Conservation (phyloP, 2,797 vertebrate genomes). For the Monodelphis domestica region DNA sequence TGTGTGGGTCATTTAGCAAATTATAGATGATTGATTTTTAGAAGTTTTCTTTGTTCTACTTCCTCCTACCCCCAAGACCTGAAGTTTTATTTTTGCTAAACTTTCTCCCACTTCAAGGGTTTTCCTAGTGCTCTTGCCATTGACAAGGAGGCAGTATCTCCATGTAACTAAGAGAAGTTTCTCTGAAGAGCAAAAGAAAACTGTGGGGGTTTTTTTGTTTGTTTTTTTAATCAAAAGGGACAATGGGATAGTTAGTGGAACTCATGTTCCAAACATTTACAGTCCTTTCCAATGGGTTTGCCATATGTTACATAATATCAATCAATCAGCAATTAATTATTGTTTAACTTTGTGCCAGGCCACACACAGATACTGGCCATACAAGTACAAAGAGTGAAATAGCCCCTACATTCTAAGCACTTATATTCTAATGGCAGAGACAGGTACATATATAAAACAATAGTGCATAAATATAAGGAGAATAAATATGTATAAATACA, state of each 20-base stretch:
- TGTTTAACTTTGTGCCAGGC: neutral
- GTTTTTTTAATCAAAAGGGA: neutral
- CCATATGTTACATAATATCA: neutral
- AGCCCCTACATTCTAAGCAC: neutral
- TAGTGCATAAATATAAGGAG: neutral
- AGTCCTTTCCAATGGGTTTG: neutral
- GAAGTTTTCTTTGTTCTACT: neutral
- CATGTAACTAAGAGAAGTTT: neutral
- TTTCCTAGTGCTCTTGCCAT: neutral
- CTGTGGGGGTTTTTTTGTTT: neutral
- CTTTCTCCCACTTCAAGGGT: neutral
- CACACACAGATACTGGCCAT: neutral
- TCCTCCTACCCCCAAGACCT: neutral
- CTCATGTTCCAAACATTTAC: neutral
- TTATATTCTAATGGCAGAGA: neutral
- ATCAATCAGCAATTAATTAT: neutral
- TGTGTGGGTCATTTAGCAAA: neutral
- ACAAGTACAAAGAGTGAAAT: neutral
- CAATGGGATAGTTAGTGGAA: neutral
- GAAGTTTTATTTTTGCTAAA: neutral
- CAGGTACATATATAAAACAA: neutral
- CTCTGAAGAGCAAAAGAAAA: neutral
- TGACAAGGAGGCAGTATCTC: neutral
- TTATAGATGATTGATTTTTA: neutral
- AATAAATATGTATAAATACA: neutral